Evolutionary conservation across 2,797 vertebrate genomes (phyloP), one percentile per base, ranked within the genome.

Genomic region (Austrolebias charrua): DNA sequence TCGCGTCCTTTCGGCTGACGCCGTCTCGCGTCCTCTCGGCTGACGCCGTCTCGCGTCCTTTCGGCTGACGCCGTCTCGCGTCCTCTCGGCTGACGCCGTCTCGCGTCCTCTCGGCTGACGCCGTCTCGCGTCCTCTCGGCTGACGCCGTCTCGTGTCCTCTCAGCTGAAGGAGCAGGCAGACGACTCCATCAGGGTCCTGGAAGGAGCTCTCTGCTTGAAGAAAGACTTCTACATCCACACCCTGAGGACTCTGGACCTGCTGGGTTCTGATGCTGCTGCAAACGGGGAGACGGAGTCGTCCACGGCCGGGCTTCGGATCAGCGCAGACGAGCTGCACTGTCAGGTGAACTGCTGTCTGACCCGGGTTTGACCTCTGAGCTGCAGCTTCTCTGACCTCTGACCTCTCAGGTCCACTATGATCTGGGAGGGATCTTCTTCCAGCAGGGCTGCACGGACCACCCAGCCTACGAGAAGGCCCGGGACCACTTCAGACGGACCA

Each of bases 281-380:
- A 78, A 98, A 99, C 63, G 97, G 97, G 66, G 96, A 99, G 88
- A 95, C 96, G 0, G 96, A 98, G 80, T 95, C 92, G 42, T 97
- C 95, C 6, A 93, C 95, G 0, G 95, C 95, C 3, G 97, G 97
- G 28, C 81, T 98, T 58, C 90, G 92, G 67, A 95, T 99, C 79
- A 95, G 88, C 43, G 89, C 92, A 0, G 93, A 97, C 24, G 96
- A 99, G 90, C 92, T 99, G 78, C 94, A 98, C 78, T 98, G 96
- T 75, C 97, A 98, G 95, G 97, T 83, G 1, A 31, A 74, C 15
- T 3, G 13, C 11, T 19, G 33, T 5, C 2, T 13, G 33, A 12
- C 12, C 5, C 4, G 7, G 13, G 0, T 18, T 20, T 29, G n/a
- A n/a, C 31, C 19, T 24, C 18, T 0, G n/a, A 33, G 15, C 9